These are phyloP conservation scores for Leucopsar rothschildi DNA, from an alignment of 2,113 vertebrate species.

Conservation along the genomic window DNA sequence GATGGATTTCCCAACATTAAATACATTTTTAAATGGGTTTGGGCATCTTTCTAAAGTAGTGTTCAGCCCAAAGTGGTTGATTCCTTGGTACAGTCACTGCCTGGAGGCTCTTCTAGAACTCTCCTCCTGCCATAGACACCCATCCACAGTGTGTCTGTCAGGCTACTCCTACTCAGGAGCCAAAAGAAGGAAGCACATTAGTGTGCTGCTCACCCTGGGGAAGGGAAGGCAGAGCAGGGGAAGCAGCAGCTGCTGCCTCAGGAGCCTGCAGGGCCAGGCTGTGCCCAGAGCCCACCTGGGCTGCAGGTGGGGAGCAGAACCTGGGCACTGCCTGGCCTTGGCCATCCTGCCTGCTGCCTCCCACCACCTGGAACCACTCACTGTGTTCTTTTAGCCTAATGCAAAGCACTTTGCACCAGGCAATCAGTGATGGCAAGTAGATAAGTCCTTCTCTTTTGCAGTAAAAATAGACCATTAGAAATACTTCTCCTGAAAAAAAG, in stretches of 20 bases:
- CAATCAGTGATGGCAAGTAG: background rate
- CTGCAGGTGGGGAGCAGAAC: background rate
- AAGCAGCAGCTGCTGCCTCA: background rate
- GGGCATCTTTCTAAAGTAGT: background rate
- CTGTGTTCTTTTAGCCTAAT: background rate
- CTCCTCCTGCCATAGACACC: background rate
- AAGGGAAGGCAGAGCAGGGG: background rate
- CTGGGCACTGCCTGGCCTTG: rapidly evolving
- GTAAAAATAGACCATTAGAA: background rate
- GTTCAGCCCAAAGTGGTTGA: rapidly evolving
- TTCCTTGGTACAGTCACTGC: background rate
- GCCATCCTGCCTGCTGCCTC: background rate
- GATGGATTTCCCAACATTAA: background rate
- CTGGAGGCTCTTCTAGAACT: background rate
- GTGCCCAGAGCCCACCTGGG: background rate
- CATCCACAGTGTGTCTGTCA: background rate
- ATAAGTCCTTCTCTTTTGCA: background rate
- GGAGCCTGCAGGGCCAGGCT: background rate
- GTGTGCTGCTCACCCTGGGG: background rate
- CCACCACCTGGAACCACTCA: background rate
- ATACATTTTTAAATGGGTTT: background rate
- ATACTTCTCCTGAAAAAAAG: background rate
- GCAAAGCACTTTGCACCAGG: background rate
- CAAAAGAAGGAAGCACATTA: background rate
- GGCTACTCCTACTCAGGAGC: rapidly evolving